Evolutionary conservation across 2,888 invertebrate genomes (phyloP), one percentile per base, ranked within the genome.

Genomic region (Sphaeridia pumilis): DNA sequence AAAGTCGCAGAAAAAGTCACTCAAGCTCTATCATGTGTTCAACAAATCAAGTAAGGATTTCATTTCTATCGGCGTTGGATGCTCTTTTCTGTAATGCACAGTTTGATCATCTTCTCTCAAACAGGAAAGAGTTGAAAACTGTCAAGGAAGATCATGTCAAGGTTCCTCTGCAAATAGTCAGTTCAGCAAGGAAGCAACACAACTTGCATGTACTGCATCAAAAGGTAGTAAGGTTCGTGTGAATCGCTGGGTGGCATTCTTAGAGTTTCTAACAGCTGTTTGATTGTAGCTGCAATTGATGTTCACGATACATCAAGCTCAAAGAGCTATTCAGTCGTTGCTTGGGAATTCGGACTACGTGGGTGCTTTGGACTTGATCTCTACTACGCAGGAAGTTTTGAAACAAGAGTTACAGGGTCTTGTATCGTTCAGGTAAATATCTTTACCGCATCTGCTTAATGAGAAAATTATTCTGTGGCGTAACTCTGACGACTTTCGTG

Each of bases 281-380:
- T 27, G n/a, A 17, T 25, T 49, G 24, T 34, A 61, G 75, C 72
- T 95, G 43, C 88, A 88, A 68, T 73, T 94, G 54, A 94, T 97
- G 84, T 82, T 86, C 5, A 93, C 92, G 3, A 92, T 97, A 7
- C 85, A 94, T 70, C 95, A 98, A 74, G 95, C 97, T 20, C 98
- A 98, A 70, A 89, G 94, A 1, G 95, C 92, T 72, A 85, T 98
- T 67, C 98, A 98, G 70, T 76, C 93, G 51, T 74, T 97, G 46
- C 75, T 98, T 42, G 89, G 93, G 57, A 90, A 90, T 10, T 90
- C 89, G 58, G 97, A 98, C 72, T 98, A 93, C 76, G 93, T 94
- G 34, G 94, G 90, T 36, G 97, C 97, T 1, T 75, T 98, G 56
- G 97, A 98, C 73, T 78, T 98, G 56, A 98, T 98, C 64, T 83